Conservation (phyloP, 2,797 vertebrate genomes). For the Mus caroli region DNA sequence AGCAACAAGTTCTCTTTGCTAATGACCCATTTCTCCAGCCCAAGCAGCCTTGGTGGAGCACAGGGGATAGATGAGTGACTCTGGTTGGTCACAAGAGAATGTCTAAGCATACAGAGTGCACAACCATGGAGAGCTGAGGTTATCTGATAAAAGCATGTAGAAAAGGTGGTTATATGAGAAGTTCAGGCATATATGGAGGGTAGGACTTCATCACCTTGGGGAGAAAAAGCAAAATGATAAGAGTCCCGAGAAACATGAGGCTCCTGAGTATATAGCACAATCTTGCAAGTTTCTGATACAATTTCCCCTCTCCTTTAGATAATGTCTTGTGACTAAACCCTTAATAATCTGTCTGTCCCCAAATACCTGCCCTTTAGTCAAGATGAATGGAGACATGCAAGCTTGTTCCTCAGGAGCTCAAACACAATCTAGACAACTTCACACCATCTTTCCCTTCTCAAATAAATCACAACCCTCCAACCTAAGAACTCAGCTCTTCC, state of each 20-base stretch:
- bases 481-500: fast-evolving
- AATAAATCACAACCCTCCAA: neutral
- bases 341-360: neutral
- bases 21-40: neutral
- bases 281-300: neutral
- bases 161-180: too few relatives aligned
- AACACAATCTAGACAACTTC: neutral
- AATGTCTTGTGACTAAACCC: fast-evolving
- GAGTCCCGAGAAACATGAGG: neutral
- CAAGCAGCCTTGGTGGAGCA: neutral
- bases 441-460: fast-evolving
- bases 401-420: too few relatives aligned
- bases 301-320: neutral
- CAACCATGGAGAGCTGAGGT: too few relatives aligned
- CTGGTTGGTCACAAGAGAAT: neutral
- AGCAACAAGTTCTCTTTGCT: neutral
- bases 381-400: fast-evolving
- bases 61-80: fast-evolving
- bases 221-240: neutral
- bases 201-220: neutral
- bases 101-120: neutral
- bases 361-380: neutral
- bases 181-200: too few relatives aligned
- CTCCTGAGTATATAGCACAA: fast-evolving
- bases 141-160: neutral